A percentile compares a stretch with the other conserved stretches of the same genome.
phyloP scores from a whole-genome alignment of 1,140 invertebrate genomes.

The Trachymyrmex septentrionalis region DNA sequence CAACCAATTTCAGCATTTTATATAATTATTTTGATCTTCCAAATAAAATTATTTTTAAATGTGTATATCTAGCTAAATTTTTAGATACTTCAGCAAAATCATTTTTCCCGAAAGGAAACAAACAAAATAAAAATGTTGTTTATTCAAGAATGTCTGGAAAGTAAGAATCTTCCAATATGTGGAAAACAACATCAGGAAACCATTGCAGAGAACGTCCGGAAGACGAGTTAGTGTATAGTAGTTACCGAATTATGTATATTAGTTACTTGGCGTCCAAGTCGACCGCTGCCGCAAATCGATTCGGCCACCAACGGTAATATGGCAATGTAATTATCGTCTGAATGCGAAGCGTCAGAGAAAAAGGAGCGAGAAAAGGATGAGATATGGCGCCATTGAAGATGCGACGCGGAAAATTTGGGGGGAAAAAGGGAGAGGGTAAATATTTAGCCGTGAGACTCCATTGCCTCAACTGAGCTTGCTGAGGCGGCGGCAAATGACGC shows the following conservation, averaged over 20 bases:
- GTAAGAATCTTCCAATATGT: neutral
- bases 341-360: slow-evolving; percentile 33
- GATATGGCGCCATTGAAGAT: neutral
- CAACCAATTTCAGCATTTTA: too few relatives aligned
- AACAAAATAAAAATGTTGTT: slow-evolving; percentile 1
- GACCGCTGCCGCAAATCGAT: slow-evolving; percentile 32
- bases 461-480: neutral
- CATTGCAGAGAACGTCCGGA: neutral
- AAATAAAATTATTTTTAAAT: too few relatives aligned
- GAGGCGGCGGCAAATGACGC: slow-evolving; percentile 58
- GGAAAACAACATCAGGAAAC: neutral
- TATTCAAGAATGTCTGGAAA: neutral
- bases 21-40: too few relatives aligned
- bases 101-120: neutral
- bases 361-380: slow-evolving; percentile 46
- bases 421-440: slow-evolving; percentile 42
- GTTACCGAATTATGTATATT: slow-evolving; percentile 20
- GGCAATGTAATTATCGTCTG: slow-evolving; percentile 41
- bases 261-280: slow-evolving; percentile 4
- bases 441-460: slow-evolving; percentile 60
- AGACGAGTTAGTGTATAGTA: neutral
- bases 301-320: neutral
- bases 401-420: neutral
- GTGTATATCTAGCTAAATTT: too few relatives aligned
- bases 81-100: too few relatives aligned